A percentile compares a stretch with the other conserved stretches of the same genome.
Conservation (phyloP, 2,888 invertebrate species). For the Balanococcus diminutus region DNA sequence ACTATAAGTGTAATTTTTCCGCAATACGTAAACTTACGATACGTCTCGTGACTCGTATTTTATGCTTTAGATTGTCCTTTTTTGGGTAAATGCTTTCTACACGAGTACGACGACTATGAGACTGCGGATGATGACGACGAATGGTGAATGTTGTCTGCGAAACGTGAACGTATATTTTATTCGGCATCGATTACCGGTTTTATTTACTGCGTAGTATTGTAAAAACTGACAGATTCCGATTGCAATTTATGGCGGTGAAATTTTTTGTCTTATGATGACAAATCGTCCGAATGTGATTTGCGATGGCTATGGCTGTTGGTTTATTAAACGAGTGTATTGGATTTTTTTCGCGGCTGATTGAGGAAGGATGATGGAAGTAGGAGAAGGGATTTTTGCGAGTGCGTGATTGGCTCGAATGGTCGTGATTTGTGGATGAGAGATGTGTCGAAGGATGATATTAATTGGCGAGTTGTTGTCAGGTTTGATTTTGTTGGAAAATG, state of each 20-base stretch:
- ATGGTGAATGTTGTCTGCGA: slow-evolving; percentile 14
- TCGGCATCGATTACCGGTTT: neutral
- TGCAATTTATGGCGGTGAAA: slow-evolving; percentile 12
- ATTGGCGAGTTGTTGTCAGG: neutral
- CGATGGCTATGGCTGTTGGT: neutral
- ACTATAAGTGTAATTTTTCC: slow-evolving; percentile 9
- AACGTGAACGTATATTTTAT: slow-evolving; percentile 8
- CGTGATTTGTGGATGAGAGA: too few species aligned
- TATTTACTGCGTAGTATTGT: neutral
- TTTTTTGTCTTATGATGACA: slow-evolving; percentile 21
- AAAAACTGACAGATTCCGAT: neutral
- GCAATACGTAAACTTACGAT: neutral
- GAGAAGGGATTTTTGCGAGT: neutral
- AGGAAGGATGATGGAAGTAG: neutral
- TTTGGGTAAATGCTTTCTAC: neutral
- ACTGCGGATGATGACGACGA: neutral
- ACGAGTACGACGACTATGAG: neutral
- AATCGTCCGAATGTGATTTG: slow-evolving; percentile 16
- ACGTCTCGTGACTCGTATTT: too few species aligned
- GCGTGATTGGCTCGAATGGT: too few species aligned
- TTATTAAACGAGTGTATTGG: neutral
- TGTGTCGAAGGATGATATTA: too few species aligned
- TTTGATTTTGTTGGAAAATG: too few species aligned
- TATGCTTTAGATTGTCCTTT: neutral
- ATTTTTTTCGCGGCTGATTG: neutral